phyloP scores from a whole-genome alignment of 2,888 invertebrate species.

The Amblyteles armatorius region DNA sequence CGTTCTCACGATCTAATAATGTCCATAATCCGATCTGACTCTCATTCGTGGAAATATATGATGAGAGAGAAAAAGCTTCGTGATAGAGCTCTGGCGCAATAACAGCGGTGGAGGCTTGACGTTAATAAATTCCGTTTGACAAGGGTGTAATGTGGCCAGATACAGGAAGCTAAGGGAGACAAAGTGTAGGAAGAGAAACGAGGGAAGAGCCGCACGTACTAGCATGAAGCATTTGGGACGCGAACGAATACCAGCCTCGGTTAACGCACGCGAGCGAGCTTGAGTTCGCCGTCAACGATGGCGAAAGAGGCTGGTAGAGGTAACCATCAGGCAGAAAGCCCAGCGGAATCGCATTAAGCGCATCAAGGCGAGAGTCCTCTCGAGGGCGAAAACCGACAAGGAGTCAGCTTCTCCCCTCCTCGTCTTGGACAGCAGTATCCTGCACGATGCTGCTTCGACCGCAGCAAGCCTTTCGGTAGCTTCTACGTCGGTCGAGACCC shows the following conservation, averaged over 20 bases:
- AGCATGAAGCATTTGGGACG: not conserved
- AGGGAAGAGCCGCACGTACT: not conserved
- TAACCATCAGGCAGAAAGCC: conserved; percentile 77
- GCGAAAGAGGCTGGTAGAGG: conserved; percentile 63
- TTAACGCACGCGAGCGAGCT: conserved; percentile 68
- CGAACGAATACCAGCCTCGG: not conserved
- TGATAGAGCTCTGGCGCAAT: not conserved
- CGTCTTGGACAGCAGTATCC: not conserved
- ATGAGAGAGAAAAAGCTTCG: conserved; percentile 61
- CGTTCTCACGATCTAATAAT: not conserved
- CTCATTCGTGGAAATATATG: conserved; percentile 42
- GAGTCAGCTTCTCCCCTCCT: conserved; percentile 18
- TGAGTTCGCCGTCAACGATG: conserved; percentile 72
- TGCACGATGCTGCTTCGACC: too few species aligned
- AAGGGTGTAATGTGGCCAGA: conserved; percentile 47
- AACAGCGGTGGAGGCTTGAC: not conserved
- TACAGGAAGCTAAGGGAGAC: conserved; percentile 18
- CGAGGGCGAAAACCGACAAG: conserved; percentile 25
- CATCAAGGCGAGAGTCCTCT: conserved; percentile 75
- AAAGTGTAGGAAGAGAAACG: conserved; percentile 25
- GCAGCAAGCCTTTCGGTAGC: conserved; percentile 68
- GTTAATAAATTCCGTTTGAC: conserved; percentile 72
- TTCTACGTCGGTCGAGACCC: conserved; percentile 65
- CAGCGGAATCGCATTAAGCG: conserved; percentile 78
- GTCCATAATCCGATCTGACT: conserved; percentile 36